Evolutionary conservation across 2,113 vertebrate species (phyloP), one percentile per base, ranked within the genome.

Genomic region (Neotoma lepida): DNA sequence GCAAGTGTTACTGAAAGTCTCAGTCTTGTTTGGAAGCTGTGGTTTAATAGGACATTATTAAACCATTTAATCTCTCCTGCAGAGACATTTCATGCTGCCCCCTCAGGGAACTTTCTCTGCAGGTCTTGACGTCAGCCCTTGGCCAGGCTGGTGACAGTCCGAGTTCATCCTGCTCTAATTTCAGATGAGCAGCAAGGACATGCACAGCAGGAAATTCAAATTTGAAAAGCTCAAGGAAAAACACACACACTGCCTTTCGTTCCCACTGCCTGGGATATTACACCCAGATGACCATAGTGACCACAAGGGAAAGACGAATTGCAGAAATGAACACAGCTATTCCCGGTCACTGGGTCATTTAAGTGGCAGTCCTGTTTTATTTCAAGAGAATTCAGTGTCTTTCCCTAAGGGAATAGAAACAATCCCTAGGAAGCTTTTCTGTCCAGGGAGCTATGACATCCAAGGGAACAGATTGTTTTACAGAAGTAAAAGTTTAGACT

Each of bases 1-100:
- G 93, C 78, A 80, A 92, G 91, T 97, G 87, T 76, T 97, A 95
- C 90, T 95, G 96, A 97, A 97, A 98, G 78, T 71, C 97, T 98
- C 94, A 46, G 94, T 97, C 97, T 97, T 98, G 95, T 97, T 97
- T 97, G 97, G 97, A 98, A 98, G 95, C 96, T 96, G 61, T 9
- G 91, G 92, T 96, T 98, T 98, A 98, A 98, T 98, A 97, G 96
- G 97, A 98, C 97, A 98, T 98, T 97, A 98, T 97, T 97, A 97
- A 98, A 98, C 96, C 97, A 98, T 98, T 98, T 98, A 97, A 98
- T 98, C 96, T 98, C 96, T 97, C 95, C 95, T 97, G 95, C 93
- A 61, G 96, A 97, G 97, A 96, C 97, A 92, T 95, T 97, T 97
- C 96, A 97, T 76, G 80, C 28, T 64, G 95, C 95, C 97, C 96